phyloP scores from a whole-genome alignment of 2,888 invertebrate species.

The Archips xylosteana region DNA sequence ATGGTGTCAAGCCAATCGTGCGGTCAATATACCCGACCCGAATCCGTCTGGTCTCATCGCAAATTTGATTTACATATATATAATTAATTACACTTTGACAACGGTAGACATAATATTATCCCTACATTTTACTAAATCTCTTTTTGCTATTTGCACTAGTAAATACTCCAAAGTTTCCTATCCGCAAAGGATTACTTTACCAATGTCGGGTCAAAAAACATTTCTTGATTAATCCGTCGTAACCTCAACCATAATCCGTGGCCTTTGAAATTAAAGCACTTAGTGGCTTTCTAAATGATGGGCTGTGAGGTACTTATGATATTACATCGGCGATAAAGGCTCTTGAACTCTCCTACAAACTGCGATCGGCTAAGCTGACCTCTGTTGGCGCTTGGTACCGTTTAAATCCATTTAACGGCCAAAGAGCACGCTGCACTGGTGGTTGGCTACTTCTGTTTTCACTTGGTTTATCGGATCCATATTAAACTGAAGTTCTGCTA shows the following conservation, averaged over 20 bases:
- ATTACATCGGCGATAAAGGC: constrained; percentile 32
- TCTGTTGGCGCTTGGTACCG: constrained; percentile 9
- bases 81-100: not conserved
- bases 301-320: constrained; percentile 38
- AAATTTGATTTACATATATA: not conserved
- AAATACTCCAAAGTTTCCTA: constrained; percentile 19
- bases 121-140: not conserved
- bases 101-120: not conserved
- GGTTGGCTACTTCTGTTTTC: constrained; percentile 3
- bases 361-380: constrained; percentile 33
- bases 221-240: constrained; percentile 43
- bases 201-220: constrained; percentile 37
- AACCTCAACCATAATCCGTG: constrained; percentile 41
- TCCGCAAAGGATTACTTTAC: constrained; percentile 16
- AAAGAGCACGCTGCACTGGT: constrained; percentile 8
- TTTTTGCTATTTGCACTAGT: not conserved
- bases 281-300: constrained; percentile 44
- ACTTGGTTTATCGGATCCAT: constrained; percentile 6
- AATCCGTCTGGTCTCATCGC: no score
- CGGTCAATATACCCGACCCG: not conserved
- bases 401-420: constrained; percentile 13
- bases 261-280: constrained; percentile 44
- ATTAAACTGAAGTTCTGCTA: not conserved
- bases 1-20: not conserved
- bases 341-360: constrained; percentile 11